Evolutionary conservation across 2,888 invertebrate species (phyloP).

Genomic region (Tromatobia lineatoria): DNA sequence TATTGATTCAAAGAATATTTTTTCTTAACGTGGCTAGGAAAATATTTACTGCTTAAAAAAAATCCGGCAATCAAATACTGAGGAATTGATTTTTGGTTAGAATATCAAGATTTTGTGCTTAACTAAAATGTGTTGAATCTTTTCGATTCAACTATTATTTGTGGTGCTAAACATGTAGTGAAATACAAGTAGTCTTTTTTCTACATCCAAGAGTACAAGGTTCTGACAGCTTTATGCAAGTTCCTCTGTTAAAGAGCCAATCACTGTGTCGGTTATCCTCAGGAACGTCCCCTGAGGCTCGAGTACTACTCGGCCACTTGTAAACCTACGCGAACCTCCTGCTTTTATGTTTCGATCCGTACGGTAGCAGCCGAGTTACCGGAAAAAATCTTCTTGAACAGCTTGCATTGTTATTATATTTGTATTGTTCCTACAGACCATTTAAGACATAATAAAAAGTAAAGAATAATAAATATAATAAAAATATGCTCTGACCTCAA

Average conservation of each 20-base stretch:
- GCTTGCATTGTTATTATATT: too few relatives aligned
- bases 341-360: constrained; percentile 38
- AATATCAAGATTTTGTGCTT: too few relatives aligned
- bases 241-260: neutral
- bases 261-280: neutral
- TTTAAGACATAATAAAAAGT: too few relatives aligned
- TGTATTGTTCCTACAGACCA: too few relatives aligned
- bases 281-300: neutral
- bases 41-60: too few relatives aligned
- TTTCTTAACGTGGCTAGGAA: too few relatives aligned
- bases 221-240: neutral
- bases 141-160: neutral
- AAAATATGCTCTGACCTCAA: too few relatives aligned
- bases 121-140: too few relatives aligned
- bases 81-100: too few relatives aligned
- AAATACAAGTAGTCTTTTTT: neutral
- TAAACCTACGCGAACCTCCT: neutral
- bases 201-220: neutral
- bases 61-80: too few relatives aligned
- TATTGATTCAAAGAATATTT: too few relatives aligned
- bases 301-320: constrained; percentile 8
- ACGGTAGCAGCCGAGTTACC: constrained; percentile 23
- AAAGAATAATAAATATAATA: too few relatives aligned
- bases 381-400: neutral
- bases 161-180: neutral